A percentile compares a stretch with the other conserved stretches of the same genome.
These are phyloP conservation scores for Pituophis catenifer DNA, from an alignment of 2,113 vertebrate species.

Conservation along the genomic window DNA sequence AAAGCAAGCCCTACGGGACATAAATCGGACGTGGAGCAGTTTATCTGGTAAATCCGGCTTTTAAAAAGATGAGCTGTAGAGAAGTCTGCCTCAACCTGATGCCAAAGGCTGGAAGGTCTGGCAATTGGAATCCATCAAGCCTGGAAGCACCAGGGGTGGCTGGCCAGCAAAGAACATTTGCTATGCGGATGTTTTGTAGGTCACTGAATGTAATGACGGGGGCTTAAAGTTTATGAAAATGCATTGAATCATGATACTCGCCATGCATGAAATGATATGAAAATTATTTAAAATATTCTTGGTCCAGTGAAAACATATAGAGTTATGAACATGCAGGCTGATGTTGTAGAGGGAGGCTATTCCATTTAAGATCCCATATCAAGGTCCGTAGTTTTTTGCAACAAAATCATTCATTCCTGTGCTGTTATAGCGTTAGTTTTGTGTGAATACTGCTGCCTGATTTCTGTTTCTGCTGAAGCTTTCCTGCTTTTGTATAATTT, in stretches of 20 bases:
- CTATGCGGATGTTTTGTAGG: background rate
- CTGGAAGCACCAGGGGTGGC: background rate
- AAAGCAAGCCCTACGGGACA: constrained; percentile 81
- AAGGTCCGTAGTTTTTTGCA: background rate
- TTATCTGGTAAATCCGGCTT: constrained; percentile 74
- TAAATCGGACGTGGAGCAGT: constrained; percentile 85
- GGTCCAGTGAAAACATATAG: background rate
- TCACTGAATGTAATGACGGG: background rate
- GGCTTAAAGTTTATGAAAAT: background rate
- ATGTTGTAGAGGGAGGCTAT: background rate
- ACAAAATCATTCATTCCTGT: background rate
- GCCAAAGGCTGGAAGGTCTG: background rate
- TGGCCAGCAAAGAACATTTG: background rate
- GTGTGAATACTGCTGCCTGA: background rate
- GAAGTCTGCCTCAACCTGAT: constrained; percentile 17
- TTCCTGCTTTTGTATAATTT: background rate
- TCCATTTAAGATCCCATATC: background rate
- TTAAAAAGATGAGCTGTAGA: constrained; percentile 29
- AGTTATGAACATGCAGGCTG: background rate
- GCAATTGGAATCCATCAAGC: background rate
- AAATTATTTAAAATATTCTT: background rate
- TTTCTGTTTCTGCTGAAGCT: background rate
- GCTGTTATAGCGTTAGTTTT: background rate
- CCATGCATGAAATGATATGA: background rate
- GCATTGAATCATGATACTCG: background rate